Evolutionary conservation across 2,797 vertebrate genomes (phyloP), one percentile per base, ranked within the genome.

Genomic region (Caiman crocodilus): DNA sequence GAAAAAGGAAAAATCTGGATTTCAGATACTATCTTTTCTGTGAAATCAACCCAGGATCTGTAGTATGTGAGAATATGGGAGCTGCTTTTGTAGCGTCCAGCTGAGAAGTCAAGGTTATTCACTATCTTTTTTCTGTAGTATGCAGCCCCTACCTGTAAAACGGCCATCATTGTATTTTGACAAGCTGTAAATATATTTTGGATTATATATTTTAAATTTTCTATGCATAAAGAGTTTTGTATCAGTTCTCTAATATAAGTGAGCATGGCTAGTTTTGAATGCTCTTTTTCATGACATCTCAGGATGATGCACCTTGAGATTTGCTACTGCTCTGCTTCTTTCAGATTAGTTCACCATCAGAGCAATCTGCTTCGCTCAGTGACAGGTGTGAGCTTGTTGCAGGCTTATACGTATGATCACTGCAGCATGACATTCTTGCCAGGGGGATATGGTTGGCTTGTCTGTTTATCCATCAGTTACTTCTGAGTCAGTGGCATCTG

Each of bases 1-100:
- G 42, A 25, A 67, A 94, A 92, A 90, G 93, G 90, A 96, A 50
- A 95, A 94, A 91, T 93, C 87, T 95, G 60, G 86, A 83, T 95
- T 94, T 96, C 65, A 90, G 89, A 93, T 94, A 84, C 81, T 80
- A 65, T 32, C 1, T 0, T 84, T 81, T 57, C 87, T 91, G 83
- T 21, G 90, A 93, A 81, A 91, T 64, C 86, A 92, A 57, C 93
- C 93, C 76, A 8, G 79, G 85, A 71, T 67, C 89, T 23, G 77
- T 78, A 76, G 92, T 3, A 0, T 69, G 86, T 84, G 87, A 60
- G 89, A 82, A 96, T 92, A 96, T 93, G 96, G 91, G 94, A 86
- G 61, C 25, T 86, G 25, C 57, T 96, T 92, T 88, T 94, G 79
- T 65, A 21, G 92, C 94, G 76, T 69, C 83, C 75, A 0, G 20